A percentile compares a stretch with the other conserved stretches of the same genome.
phyloP scores from a whole-genome alignment of 2,113 vertebrate genomes.

The Poecilia latipinna region DNA sequence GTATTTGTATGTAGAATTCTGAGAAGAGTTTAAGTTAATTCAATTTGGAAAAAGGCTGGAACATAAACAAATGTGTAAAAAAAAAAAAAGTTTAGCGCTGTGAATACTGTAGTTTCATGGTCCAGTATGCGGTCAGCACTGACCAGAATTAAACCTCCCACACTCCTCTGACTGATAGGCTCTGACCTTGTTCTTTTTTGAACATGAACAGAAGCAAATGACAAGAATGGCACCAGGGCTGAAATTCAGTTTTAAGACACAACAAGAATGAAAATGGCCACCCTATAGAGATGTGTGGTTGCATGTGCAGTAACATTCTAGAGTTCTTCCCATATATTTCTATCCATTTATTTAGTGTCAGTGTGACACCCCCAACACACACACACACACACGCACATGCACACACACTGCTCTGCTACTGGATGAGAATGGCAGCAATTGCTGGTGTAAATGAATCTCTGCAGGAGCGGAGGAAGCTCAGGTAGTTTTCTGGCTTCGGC shows the following conservation, averaged over 20 bases:
- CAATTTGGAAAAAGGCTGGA: too few relatives aligned
- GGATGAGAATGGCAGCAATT: slow-evolving; percentile 51
- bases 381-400: not conserved
- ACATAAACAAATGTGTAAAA: too few relatives aligned
- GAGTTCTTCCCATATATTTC: not conserved
- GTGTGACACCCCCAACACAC: not conserved
- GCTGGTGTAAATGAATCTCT: slow-evolving; percentile 67
- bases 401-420: not conserved
- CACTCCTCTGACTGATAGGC: too few relatives aligned
- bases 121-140: too few relatives aligned
- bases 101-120: too few relatives aligned
- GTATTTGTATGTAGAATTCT: too few relatives aligned
- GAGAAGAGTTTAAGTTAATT: too few relatives aligned
- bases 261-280: not conserved
- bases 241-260: not conserved
- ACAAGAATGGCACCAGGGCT: too few relatives aligned
- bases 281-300: not conserved
- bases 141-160: too few relatives aligned
- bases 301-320: not conserved
- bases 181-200: too few relatives aligned
- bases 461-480: slow-evolving; percentile 63
- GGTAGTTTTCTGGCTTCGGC: slow-evolving; percentile 70
- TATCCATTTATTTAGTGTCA: not conserved
- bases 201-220: too few relatives aligned
- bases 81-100: too few relatives aligned